Conservation (phyloP, 1,140 invertebrate species). For the Littorina saxatilis region DNA sequence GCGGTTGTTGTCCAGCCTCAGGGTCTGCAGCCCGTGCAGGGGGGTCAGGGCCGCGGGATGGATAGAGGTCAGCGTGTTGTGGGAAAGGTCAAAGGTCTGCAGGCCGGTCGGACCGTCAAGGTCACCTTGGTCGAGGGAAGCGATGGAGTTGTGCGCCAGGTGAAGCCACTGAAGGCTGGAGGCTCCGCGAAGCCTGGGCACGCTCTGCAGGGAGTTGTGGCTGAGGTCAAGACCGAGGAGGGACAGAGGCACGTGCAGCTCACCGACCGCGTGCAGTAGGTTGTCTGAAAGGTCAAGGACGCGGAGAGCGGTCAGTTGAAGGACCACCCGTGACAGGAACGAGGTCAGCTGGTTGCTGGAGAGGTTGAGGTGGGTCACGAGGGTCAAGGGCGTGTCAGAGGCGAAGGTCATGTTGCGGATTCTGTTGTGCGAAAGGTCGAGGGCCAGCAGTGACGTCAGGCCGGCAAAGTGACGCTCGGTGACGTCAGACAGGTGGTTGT, state of each 20-base stretch:
- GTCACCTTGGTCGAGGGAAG: not conserved
- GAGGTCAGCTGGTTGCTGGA: conserved; percentile 25
- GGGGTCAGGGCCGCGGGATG: not conserved
- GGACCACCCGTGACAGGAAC: not conserved
- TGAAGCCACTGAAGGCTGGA: not conserved
- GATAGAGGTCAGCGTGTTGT: not conserved
- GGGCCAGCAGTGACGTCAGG: not conserved
- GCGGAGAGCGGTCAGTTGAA: not conserved
- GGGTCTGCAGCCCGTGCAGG: not conserved
- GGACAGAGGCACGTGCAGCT: not conserved
- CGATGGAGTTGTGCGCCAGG: not conserved
- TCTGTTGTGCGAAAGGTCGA: conserved; percentile 21
- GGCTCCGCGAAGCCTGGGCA: not conserved
- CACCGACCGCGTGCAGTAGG: not conserved
- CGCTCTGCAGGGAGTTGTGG: not conserved
- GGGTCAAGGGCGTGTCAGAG: not conserved
- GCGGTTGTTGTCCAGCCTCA: conserved; percentile 14
- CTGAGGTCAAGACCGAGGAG: conserved; percentile 22
- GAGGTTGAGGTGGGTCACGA: conserved; percentile 9
- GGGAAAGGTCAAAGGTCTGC: not conserved
- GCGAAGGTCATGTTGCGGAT: not conserved
- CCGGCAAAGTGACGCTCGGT: not conserved
- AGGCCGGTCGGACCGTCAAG: not conserved
- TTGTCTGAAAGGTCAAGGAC: conserved; percentile 12
- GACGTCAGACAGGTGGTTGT: not conserved